Percentiles rank a stretch among this genome's conserved stretches.
phyloP scores from a whole-genome alignment of 1,140 invertebrate genomes.

The Drosophila takahashii region DNA sequence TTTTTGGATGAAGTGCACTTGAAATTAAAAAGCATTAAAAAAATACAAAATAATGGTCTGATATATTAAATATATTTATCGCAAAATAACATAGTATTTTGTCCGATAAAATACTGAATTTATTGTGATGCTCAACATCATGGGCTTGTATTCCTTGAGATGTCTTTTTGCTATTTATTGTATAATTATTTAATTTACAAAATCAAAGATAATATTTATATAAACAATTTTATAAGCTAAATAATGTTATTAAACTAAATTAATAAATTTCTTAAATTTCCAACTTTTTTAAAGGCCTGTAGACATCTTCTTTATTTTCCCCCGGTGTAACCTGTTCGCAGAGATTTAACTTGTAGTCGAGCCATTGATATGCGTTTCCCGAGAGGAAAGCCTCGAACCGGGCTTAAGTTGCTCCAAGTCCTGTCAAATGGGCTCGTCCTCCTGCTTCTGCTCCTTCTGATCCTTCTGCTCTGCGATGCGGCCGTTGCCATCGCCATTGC shows the following conservation, averaged over 20 bases:
- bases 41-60: too few relatives aligned
- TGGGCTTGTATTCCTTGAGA: too few relatives aligned
- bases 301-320: background rate
- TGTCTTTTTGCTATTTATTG: too few relatives aligned
- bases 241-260: too few relatives aligned
- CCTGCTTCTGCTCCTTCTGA: slow-evolving; percentile 40
- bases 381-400: slow-evolving; percentile 16
- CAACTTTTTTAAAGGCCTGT: too few relatives aligned
- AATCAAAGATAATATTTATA: too few relatives aligned
- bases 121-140: too few relatives aligned
- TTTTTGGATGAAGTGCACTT: background rate
- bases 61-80: too few relatives aligned
- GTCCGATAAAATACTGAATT: too few relatives aligned
- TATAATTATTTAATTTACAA: too few relatives aligned
- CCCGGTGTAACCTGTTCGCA: slow-evolving; percentile 6
- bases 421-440: slow-evolving; percentile 18
- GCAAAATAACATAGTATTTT: too few relatives aligned
- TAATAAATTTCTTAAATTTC: background rate
- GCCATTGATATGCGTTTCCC: slow-evolving; percentile 24
- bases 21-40: background rate
- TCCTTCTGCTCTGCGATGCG: slow-evolving; percentile 44
- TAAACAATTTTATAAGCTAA: too few relatives aligned
- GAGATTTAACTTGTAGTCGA: slow-evolving; percentile 53
- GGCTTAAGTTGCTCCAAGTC: slow-evolving; percentile 1
- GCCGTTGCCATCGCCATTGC: slow-evolving; percentile 25